Percentiles rank a stretch among this genome's conserved stretches.
Conservation (phyloP, 2,797 vertebrate genomes). For the Phataginus tricuspis region DNA sequence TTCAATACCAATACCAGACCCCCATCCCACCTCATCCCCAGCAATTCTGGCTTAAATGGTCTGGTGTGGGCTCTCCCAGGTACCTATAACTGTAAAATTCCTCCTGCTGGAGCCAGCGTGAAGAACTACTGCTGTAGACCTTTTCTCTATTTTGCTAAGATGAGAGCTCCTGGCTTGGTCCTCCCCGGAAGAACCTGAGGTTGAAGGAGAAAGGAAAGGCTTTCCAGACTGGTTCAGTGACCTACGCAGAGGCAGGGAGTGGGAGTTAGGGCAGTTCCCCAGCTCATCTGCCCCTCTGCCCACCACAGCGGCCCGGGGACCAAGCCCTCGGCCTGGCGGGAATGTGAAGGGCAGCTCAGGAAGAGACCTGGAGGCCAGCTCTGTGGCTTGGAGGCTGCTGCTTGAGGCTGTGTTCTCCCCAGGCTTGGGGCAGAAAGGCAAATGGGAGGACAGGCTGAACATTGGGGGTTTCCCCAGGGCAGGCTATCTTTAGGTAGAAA, state of each 20-base stretch:
- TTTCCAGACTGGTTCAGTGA: neutral
- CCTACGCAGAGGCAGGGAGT: neutral
- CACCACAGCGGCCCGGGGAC: neutral
- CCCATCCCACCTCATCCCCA: too few species aligned
- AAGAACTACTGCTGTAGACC: neutral
- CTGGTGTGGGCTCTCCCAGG: neutral
- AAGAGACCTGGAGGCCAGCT: neutral
- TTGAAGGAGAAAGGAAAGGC: neutral
- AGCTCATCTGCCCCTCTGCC: neutral
- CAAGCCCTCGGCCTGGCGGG: rapidly evolving
- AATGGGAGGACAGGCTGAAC: neutral
- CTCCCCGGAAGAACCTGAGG: neutral
- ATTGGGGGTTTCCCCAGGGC: neutral
- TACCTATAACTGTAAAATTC: neutral
- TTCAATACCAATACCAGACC: neutral
- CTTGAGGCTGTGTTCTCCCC: neutral
- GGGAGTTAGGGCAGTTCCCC: neutral
- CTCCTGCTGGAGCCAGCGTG: neutral
- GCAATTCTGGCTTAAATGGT: neutral
- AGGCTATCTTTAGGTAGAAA: neutral
- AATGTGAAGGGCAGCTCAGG: neutral
- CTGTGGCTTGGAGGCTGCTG: neutral
- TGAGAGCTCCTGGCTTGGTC: neutral
- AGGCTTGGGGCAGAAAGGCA: neutral
- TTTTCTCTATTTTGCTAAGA: neutral